phyloP scores from a whole-genome alignment of 1,140 invertebrate species.

The Danaus plexippus region DNA sequence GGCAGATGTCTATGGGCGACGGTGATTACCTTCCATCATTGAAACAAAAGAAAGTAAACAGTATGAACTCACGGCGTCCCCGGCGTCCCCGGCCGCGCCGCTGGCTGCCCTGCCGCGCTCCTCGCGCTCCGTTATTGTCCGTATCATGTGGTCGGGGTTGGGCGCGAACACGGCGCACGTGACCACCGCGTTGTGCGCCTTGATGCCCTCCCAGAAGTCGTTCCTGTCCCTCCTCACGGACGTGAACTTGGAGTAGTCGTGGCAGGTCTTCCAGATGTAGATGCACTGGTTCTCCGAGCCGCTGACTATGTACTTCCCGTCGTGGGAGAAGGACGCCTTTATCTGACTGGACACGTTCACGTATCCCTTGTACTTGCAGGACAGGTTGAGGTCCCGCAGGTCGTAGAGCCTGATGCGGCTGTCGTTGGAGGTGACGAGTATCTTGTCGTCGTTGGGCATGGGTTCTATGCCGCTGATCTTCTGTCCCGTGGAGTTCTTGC shows the following conservation, averaged over 20 bases:
- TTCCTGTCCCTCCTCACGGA: constrained; percentile 95
- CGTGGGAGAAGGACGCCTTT: constrained; percentile 96
- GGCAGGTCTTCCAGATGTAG: constrained; percentile 97
- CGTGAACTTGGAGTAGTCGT: constrained; percentile 96
- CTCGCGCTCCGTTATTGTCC: constrained; percentile 78
- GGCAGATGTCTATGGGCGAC: no score
- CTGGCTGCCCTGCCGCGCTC: constrained; percentile 55
- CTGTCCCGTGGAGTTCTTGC: constrained; percentile 93
- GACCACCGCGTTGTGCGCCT: constrained; percentile 96
- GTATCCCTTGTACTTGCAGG: constrained; percentile 97
- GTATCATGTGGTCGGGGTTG: constrained; percentile 92
- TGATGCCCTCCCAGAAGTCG: constrained; percentile 98
- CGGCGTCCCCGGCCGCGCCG: constrained; percentile 39
- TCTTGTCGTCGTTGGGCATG: constrained; percentile 96
- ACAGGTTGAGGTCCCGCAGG: constrained; percentile 93
- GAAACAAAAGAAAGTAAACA: no score
- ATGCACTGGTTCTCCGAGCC: constrained; percentile 99
- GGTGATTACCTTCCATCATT: no score
- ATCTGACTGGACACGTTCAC: constrained; percentile 98
- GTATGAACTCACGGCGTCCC: constrained; percentile 28
- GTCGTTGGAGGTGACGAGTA: constrained; percentile 98
- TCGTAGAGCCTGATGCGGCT: constrained; percentile 97
- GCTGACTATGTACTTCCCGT: constrained; percentile 97
- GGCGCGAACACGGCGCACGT: constrained; percentile 98
- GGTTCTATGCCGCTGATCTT: constrained; percentile 99